phyloP scores from a whole-genome alignment of 1,140 invertebrate genomes.

The Coenobita brevimanus region DNA sequence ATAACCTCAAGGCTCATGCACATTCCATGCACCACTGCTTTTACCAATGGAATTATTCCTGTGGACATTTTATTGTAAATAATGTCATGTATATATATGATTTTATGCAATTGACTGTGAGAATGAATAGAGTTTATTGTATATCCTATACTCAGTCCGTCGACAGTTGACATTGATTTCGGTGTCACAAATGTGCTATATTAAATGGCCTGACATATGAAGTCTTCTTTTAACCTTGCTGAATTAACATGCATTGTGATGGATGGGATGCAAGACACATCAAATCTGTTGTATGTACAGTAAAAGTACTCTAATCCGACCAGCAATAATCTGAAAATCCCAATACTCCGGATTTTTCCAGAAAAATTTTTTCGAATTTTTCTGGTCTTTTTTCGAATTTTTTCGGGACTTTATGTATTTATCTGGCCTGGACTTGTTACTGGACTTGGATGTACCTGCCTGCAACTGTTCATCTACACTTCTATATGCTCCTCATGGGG shows the following conservation, averaged over 20 bases:
- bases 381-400: too few relatives aligned
- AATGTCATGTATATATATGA: conserved; percentile 49
- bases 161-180: conserved; percentile 41
- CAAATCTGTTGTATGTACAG: conserved; percentile 52
- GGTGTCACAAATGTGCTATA: conserved; percentile 36
- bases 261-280: conserved; percentile 39
- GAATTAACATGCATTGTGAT: conserved; percentile 20
- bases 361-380: too few relatives aligned
- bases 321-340: too few relatives aligned
- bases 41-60: conserved; percentile 45
- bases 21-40: conserved; percentile 47
- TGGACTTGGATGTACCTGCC: too few relatives aligned
- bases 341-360: too few relatives aligned
- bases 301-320: not conserved
- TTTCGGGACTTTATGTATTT: too few relatives aligned
- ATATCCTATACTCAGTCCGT: conserved; percentile 23
- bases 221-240: conserved; percentile 37
- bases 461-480: too few relatives aligned
- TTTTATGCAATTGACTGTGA: conserved; percentile 42
- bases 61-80: conserved; percentile 45
- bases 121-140: conserved; percentile 39
- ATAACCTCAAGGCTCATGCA: conserved; percentile 11
- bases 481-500: too few relatives aligned
- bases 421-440: too few relatives aligned
- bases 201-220: conserved; percentile 35